Percentiles rank a stretch among this genome's conserved stretches.
phyloP scores from a whole-genome alignment of 2,888 invertebrate genomes.

The Buathra laborator region DNA sequence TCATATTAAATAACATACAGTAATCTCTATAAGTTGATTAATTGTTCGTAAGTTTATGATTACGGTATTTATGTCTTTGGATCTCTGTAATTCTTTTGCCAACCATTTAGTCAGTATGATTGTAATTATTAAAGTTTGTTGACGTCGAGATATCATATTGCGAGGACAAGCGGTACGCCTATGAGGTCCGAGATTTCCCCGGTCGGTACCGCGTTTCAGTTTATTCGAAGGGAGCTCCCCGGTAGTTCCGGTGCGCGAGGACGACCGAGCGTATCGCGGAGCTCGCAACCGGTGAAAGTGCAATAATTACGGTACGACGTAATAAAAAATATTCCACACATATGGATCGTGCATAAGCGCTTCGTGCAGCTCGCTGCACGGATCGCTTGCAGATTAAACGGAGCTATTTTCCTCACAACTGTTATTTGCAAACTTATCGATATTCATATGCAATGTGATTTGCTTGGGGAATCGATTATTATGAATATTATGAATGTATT shows the following conservation, averaged over 20 bases:
- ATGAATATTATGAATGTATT: constrained; percentile 14
- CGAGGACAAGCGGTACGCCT: not conserved
- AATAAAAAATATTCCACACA: constrained; percentile 81
- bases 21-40: not conserved
- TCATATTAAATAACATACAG: not conserved
- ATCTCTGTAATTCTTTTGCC: not conserved
- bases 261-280: constrained; percentile 75
- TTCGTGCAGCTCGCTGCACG: constrained; percentile 20
- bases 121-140: not conserved
- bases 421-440: constrained; percentile 25
- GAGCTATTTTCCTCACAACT: constrained; percentile 36
- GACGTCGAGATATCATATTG: constrained; percentile 6
- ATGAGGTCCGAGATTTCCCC: constrained; percentile 27
- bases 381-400: constrained; percentile 60
- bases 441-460: not conserved
- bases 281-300: constrained; percentile 79
- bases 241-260: constrained; percentile 70
- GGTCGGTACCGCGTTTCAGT: not conserved
- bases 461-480: constrained; percentile 29
- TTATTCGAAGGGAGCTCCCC: constrained; percentile 36
- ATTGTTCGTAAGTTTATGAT: not conserved
- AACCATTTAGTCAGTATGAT: not conserved
- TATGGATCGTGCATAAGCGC: constrained; percentile 62
- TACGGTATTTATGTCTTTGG: constrained; percentile 1
- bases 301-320: constrained; percentile 76